A percentile compares a stretch with the other conserved stretches of the same genome.
Evolutionary conservation across 2,797 vertebrate species (phyloP).

Genomic region (Gymnopithys bicolor): DNA sequence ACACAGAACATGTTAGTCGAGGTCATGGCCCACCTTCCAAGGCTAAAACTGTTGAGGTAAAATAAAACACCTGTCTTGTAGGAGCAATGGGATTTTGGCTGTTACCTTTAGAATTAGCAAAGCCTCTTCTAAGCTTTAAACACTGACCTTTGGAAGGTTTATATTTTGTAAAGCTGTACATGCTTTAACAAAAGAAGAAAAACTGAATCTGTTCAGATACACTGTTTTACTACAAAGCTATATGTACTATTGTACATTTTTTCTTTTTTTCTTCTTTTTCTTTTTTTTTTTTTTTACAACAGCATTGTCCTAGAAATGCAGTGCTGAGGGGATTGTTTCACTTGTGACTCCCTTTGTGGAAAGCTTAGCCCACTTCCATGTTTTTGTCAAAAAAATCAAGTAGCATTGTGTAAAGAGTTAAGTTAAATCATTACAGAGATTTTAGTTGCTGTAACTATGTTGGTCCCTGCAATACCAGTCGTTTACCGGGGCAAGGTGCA

Average conservation of each 20-base stretch:
- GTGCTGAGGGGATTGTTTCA: conserved; percentile 19
- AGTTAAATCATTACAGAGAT: conserved; percentile 8
- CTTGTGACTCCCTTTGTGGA: neutral
- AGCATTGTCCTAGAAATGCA: conserved; percentile 26
- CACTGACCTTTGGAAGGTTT: conserved; percentile 68
- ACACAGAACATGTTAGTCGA: neutral
- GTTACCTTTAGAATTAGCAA: conserved; percentile 50
- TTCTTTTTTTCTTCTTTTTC: neutral
- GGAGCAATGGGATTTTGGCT: conserved; percentile 29
- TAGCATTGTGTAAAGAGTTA: conserved; percentile 1
- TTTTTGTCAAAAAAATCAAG: conserved; percentile 8
- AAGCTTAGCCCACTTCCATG: neutral
- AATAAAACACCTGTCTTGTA: conserved; percentile 25
- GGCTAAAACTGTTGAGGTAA: conserved; percentile 59
- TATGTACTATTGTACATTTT: conserved; percentile 71
- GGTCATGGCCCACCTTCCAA: conserved; percentile 43
- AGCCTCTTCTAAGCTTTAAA: conserved; percentile 67
- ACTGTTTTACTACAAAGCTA: conserved; percentile 37
- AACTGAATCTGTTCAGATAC: conserved; percentile 55
- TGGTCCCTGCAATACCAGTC: conserved; percentile 24
- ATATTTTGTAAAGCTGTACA: conserved; percentile 59
- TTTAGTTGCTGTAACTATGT: conserved; percentile 14
- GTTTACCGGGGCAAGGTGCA: conserved; percentile 3
- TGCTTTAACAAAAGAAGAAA: conserved; percentile 64
- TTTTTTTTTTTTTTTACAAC: conserved; percentile 46